Conservation (phyloP, 2,888 invertebrate genomes). For the Scrobipalpa atriplicella region DNA sequence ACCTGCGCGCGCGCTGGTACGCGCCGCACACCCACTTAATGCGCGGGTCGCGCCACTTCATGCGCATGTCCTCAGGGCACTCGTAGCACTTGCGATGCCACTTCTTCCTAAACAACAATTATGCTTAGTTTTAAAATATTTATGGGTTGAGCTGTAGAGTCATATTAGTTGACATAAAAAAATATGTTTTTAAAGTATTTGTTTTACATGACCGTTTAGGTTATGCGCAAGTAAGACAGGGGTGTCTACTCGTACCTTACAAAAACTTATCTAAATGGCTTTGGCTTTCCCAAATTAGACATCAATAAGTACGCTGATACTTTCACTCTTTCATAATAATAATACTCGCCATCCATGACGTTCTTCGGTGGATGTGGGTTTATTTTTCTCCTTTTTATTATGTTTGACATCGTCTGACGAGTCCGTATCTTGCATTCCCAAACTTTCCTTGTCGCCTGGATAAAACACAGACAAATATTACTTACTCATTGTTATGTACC, state of each 20-base stretch:
- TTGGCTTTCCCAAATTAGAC: not conserved
- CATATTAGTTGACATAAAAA: too few species aligned
- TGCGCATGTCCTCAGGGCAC: slow-evolving; percentile 60
- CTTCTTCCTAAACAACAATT: slow-evolving; percentile 59
- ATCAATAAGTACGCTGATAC: not conserved
- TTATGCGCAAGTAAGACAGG: too few species aligned
- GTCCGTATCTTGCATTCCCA: slow-evolving; percentile 27
- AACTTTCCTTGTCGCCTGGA: slow-evolving; percentile 35
- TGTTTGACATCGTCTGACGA: slow-evolving; percentile 31
- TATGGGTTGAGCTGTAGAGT: too few species aligned
- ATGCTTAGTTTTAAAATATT: too few species aligned
- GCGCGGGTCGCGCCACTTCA: slow-evolving; percentile 60
- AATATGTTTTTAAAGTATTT: too few species aligned
- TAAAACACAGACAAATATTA: too few species aligned
- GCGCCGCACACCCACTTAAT: slow-evolving; percentile 73
- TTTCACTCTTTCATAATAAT: too few species aligned
- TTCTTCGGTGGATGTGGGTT: slow-evolving; percentile 51
- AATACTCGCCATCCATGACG: slow-evolving; percentile 60
- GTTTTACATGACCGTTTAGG: too few species aligned
- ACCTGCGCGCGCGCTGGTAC: slow-evolving; percentile 67
- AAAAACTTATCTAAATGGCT: too few species aligned
- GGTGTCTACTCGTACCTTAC: too few species aligned
- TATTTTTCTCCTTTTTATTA: slow-evolving; percentile 26
- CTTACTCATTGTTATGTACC: too few species aligned
- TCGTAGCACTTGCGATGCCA: slow-evolving; percentile 67